phyloP scores from a whole-genome alignment of 2,888 invertebrate genomes.

The Copidosoma aretas region DNA sequence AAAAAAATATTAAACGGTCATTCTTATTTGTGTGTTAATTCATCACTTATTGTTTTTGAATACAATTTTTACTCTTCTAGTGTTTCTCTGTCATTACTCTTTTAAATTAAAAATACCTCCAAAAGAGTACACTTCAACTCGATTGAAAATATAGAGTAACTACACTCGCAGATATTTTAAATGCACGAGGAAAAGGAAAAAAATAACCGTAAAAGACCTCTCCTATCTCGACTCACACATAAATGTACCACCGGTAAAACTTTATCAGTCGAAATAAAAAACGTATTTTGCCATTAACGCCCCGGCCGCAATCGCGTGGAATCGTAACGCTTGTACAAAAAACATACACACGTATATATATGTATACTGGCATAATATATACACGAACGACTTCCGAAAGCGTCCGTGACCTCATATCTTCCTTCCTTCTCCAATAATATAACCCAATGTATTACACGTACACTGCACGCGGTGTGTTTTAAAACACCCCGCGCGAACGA shows the following conservation, averaged over 20 bases:
- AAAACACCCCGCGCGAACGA: background rate
- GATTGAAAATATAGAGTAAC: too few species aligned
- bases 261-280: constrained; percentile 14
- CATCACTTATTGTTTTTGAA: too few species aligned
- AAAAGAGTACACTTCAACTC: too few species aligned
- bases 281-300: constrained; percentile 11
- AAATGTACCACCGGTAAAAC: constrained; percentile 10
- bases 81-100: too few species aligned
- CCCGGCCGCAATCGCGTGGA: constrained; percentile 1
- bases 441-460: background rate
- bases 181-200: too few species aligned
- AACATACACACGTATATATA: background rate
- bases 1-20: too few species aligned
- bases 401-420: constrained; percentile 24
- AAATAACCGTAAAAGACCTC: constrained; percentile 6
- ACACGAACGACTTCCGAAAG: constrained; percentile 7
- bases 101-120: too few species aligned
- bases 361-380: too few species aligned
- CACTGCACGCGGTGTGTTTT: background rate
- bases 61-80: too few species aligned
- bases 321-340: background rate
- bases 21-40: too few species aligned
- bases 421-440: background rate
- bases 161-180: too few species aligned
- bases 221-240: background rate